Evolutionary conservation across 1,140 invertebrate genomes (phyloP), one percentile per base, ranked within the genome.

Genomic region (Caenorhabditis briggsae): DNA sequence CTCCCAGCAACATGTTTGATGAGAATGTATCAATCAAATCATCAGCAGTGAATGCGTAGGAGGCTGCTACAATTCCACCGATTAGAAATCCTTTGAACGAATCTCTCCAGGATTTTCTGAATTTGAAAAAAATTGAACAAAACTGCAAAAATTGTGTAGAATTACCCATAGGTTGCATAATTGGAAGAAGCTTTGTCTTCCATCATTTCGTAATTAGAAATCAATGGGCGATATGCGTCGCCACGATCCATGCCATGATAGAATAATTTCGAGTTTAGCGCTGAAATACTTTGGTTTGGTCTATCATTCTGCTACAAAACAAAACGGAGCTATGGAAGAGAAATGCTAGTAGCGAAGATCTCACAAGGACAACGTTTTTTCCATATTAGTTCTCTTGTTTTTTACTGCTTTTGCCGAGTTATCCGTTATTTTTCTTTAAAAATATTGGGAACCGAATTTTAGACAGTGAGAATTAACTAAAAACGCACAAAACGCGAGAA

Each of bases 31-130:
- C 88, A 46, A 89, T 85, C 11, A 89, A 78, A 41, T 89, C 88
- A 59, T 89, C 88, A 18, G 53, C 88, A 20, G 88, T 89, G 88
- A 89, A 89, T 0, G 88, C 88, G 50, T 88, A 89, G 8, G 86
- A 87, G 2, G 82, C 82, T 16, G 88, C 84, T 14, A 88, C 88
- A 48, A 86, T 64, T 5, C 82, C 74, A 12, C 88, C 88, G 33
- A 89, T 88, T 5, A 84, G 1, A 56, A 89, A 88, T 5, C 88
- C 88, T 70, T 89, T 88, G 61, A 86, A 90, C 64, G 89, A 89
- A 89, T 89, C 89, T 89, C 89, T 84, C 89, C 88, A 88, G 88
- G 87, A 82, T 89, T 83, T 88, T 20, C 56, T 58, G 56, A 58
- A 58, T 20, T 20, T 1, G 50, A 53, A n/a, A 58, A 58, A n/a